A percentile compares a stretch with the other conserved stretches of the same genome.
These are phyloP conservation scores for Anabacerthia variegaticeps DNA, from an alignment of 2,797 vertebrate species.

Conservation along the genomic window DNA sequence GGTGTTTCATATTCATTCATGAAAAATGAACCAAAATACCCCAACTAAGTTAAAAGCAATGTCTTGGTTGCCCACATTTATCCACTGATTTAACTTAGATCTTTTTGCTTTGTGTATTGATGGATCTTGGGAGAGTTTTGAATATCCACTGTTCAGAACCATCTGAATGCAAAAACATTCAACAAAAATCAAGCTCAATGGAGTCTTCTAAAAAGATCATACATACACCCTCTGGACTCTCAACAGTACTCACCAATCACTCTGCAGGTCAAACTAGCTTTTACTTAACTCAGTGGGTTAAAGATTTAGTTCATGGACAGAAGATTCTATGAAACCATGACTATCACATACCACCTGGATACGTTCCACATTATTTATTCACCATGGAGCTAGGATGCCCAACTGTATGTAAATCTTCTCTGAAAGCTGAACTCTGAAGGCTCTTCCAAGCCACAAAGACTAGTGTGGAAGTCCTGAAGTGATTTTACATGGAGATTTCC, in stretches of 20 bases:
- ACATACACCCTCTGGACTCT: neutral
- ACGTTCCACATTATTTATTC: neutral
- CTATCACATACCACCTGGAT: accelerated
- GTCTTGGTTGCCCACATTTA: neutral
- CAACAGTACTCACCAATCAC: neutral
- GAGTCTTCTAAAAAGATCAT: neutral
- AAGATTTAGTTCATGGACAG: neutral
- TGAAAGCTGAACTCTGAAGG: neutral
- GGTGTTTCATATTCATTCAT: neutral
- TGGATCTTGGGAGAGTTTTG: neutral
- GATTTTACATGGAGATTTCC: neutral
- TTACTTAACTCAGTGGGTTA: neutral
- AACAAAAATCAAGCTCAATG: neutral
- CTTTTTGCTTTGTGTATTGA: neutral
- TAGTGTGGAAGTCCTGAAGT: neutral
- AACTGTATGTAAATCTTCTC: neutral
- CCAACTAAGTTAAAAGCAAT: neutral
- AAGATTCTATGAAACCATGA: neutral
- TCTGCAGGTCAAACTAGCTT: neutral
- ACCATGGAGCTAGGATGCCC: neutral
- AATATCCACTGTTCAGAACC: neutral
- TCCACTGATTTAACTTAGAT: neutral
- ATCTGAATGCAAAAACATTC: neutral
- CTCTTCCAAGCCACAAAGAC: neutral
- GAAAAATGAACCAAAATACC: neutral